phyloP scores from a whole-genome alignment of 2,113 vertebrate species.

The Esox niger region DNA sequence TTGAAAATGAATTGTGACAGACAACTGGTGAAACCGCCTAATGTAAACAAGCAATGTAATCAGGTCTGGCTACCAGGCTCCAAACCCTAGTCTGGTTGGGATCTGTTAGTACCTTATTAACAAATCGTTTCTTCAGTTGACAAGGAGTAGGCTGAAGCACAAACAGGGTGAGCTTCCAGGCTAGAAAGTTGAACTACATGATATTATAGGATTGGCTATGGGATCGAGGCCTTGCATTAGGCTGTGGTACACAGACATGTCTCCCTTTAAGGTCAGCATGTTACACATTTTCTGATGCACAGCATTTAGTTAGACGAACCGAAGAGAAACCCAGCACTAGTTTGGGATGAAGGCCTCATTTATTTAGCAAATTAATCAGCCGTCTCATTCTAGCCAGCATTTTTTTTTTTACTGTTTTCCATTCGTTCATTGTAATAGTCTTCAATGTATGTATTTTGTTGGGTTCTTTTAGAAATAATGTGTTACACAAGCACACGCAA shows the following conservation, averaged over 20 bases:
- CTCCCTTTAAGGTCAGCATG: conserved; percentile 66
- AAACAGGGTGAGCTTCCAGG: background rate
- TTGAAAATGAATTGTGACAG: no score
- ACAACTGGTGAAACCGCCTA: no score
- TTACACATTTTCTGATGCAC: conserved; percentile 40
- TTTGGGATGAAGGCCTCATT: conserved; percentile 26
- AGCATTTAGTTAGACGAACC: conserved; percentile 17
- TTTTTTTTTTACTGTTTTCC: conserved; percentile 23
- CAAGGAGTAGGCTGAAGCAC: no score
- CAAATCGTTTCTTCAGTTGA: no score
- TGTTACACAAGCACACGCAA: conserved; percentile 29
- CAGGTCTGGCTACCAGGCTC: no score
- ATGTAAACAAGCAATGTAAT: no score
- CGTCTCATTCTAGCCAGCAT: conserved; percentile 52
- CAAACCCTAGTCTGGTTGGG: no score
- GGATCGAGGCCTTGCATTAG: background rate
- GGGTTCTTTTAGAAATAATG: background rate
- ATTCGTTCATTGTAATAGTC: no score
- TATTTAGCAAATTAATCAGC: conserved; percentile 35
- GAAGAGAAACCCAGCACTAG: conserved; percentile 23
- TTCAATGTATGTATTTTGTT: no score
- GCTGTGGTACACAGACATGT: conserved; percentile 13
- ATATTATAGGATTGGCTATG: background rate
- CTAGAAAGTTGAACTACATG: background rate
- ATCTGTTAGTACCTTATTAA: no score